A percentile compares a stretch with the other conserved stretches of the same genome.
Conservation (phyloP, 2,888 invertebrate species). For the Eurytoma adleriae region DNA sequence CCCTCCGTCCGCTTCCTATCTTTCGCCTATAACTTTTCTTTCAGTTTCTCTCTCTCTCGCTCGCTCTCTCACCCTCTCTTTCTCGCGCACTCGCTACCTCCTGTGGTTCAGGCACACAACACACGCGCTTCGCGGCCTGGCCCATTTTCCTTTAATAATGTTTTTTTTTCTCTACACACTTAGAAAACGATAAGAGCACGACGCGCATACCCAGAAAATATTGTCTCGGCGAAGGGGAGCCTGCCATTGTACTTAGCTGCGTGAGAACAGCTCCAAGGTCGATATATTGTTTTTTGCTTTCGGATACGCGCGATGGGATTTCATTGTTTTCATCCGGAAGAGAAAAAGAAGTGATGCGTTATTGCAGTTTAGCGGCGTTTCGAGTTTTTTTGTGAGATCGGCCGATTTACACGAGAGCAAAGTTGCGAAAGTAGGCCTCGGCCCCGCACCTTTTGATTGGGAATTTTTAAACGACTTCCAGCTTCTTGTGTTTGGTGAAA, state of each 20-base stretch:
- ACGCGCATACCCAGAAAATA: conserved; percentile 20
- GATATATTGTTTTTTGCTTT: background rate
- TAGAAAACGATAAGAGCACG: conserved; percentile 37
- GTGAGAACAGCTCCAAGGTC: background rate
- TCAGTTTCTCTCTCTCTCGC: background rate
- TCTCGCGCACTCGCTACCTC: background rate
- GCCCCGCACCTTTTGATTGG: no score
- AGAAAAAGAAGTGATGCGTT: no score
- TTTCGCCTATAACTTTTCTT: conserved; percentile 1
- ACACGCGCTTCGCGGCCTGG: conserved; percentile 5
- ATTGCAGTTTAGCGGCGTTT: no score
- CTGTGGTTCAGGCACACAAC: background rate
- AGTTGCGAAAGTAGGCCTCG: no score
- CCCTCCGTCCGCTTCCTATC: conserved; percentile 27
- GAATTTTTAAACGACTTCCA: background rate
- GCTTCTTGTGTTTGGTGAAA: background rate
- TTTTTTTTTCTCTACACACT: conserved; percentile 28
- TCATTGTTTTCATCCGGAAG: no score
- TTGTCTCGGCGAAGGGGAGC: conserved; percentile 12
- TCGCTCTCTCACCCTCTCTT: conserved; percentile 2
- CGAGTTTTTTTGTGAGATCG: no score
- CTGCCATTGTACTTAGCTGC: no score
- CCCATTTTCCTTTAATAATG: conserved; percentile 40
- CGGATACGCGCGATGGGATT: background rate
- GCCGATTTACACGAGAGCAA: no score